Base-by-base conservation (phyloP, 1,140 invertebrate genomes). In the Drosophila lacertosa region DNA sequence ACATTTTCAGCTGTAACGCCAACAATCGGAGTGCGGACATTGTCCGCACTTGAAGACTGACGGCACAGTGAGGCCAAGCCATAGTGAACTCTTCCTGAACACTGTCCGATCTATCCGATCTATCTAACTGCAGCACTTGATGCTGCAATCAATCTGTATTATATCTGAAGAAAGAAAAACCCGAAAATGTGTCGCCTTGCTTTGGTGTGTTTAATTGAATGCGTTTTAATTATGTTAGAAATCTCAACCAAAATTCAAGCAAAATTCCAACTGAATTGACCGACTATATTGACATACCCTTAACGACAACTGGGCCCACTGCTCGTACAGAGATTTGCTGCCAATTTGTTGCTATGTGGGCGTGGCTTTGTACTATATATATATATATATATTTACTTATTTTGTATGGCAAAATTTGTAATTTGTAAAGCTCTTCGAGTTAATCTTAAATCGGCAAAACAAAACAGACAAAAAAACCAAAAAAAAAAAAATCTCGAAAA, bases 161-260 rank as follows among this genome's bases (percentile, higher is more conserved):
- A 47, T 63, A 58, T 35, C 44, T 44, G 32, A n/a, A n/a, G n/a
- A n/a, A n/a, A n/a, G n/a, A n/a, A n/a, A n/a, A n/a, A n/a, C n/a
- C n/a, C n/a, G n/a, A 50, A 55, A 73, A 29, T 5, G 26, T 48
- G 45, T 80, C 59, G 63, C 64, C 74, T 88, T 88, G 77, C 82
- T 82, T 88, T 88, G 82, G 82, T 88, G 82, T 88, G 70, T 72
- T 88, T 88, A 88, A 88, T 88, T 88, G 64, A 88, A 88, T 88
- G 66, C 66, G 83, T 88, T 88, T 88, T 88, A 88, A 88, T 88
- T 88, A 88, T 78, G 50, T 88, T 76, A 69, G 48, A 84, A 81
- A 88, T 88, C 82, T 89, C 82, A 82, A 82, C 74, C 78, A 80
- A 82, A 68, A 57, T 29, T 44, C 13, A 68, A 71, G 82, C 65